These are phyloP conservation scores for Phyto melanocephala DNA, from an alignment of 2,888 invertebrate species.

Conservation along the genomic window DNA sequence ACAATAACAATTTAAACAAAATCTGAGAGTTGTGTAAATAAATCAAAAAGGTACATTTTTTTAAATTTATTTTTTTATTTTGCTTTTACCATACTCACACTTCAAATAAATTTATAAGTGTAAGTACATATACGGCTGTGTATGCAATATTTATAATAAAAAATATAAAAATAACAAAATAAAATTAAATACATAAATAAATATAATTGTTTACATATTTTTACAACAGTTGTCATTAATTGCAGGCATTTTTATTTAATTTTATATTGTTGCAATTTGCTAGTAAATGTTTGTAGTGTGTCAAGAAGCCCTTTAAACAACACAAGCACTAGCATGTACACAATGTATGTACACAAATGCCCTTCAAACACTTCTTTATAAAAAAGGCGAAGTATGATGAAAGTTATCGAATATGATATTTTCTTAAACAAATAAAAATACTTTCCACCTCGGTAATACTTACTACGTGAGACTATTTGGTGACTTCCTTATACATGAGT, in stretches of 20 bases:
- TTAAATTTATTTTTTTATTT: neutral
- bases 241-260: conserved; percentile 6
- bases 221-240: conserved; percentile 48
- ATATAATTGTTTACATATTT: conserved; percentile 22
- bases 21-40: conserved; percentile 13
- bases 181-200: conserved; percentile 7
- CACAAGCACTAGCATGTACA: neutral
- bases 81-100: neutral
- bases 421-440: too few relatives aligned
- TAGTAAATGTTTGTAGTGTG: neutral
- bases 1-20: neutral
- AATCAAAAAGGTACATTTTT: conserved; percentile 1
- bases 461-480: too few relatives aligned
- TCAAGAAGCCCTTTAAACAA: neutral
- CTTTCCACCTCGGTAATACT: too few relatives aligned
- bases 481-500: too few relatives aligned
- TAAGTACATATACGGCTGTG: too few relatives aligned
- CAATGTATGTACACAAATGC: too few relatives aligned
- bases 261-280: neutral
- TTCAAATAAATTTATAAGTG: neutral
- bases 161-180: neutral
- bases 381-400: too few relatives aligned
- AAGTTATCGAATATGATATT: too few relatives aligned
- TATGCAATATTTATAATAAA: too few relatives aligned
- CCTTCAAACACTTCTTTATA: too few relatives aligned